These are phyloP conservation scores for Cydia strobilella DNA, from an alignment of 1,140 invertebrate genomes.

Conservation along the genomic window DNA sequence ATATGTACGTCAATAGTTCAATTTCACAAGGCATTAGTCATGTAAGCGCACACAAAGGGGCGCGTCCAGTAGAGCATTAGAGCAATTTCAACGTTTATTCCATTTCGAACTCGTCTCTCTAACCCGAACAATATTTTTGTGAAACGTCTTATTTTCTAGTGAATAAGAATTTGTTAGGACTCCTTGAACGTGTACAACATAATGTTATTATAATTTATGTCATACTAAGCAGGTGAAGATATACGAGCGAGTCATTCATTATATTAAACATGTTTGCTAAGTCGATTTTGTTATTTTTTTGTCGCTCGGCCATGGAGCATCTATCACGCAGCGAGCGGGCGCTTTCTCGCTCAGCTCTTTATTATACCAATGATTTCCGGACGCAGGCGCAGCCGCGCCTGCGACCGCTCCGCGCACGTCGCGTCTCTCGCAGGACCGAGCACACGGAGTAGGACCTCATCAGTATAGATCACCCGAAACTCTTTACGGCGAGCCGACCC, in stretches of 20 bases:
- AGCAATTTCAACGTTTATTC: conserved; percentile 59
- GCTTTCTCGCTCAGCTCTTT: conserved; percentile 62
- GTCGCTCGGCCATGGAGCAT: conserved; percentile 61
- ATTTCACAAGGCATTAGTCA: conserved; percentile 55
- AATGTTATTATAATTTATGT: conserved; percentile 80
- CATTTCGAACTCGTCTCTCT: conserved; percentile 62
- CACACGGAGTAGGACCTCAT: not conserved
- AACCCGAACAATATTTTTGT: conserved; percentile 66
- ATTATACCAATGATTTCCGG: conserved; percentile 75
- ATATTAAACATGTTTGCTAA: conserved; percentile 66
- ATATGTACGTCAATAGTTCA: conserved; percentile 25
- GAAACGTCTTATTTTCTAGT: conserved; percentile 73
- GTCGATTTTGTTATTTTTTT: conserved; percentile 74
- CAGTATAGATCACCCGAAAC: not conserved
- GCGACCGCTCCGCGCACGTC: not conserved
- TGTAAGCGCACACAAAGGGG: conserved; percentile 55
- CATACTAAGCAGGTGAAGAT: conserved; percentile 79
- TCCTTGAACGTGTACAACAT: conserved; percentile 74
- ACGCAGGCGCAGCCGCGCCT: conserved; percentile 35
- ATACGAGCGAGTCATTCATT: conserved; percentile 60
- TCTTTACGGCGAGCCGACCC: conserved; percentile 18
- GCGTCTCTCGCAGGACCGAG: not conserved
- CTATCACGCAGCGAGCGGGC: conserved; percentile 76
- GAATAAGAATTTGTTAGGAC: conserved; percentile 75
- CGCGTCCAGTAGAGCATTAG: conserved; percentile 54